A percentile compares a stretch with the other conserved stretches of the same genome.
Conservation (phyloP, 92 coral and sea anemone species). For the Parazoanthus darwini region DNA sequence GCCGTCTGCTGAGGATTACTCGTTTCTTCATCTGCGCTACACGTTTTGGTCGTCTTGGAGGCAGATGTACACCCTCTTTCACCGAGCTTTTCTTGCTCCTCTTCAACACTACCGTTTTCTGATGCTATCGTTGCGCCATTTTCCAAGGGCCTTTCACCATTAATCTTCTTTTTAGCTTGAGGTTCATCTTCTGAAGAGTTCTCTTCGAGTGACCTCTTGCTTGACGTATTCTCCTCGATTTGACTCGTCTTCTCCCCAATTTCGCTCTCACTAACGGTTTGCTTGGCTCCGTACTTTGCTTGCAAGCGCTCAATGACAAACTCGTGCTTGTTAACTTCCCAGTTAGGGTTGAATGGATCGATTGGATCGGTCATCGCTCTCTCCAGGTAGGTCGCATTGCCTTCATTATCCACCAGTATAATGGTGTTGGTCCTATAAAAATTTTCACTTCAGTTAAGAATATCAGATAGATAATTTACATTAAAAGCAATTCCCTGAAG, state of each 20-base stretch:
- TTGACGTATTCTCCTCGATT: background rate
- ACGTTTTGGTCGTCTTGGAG: background rate
- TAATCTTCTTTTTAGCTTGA: background rate
- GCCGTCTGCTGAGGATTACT: background rate
- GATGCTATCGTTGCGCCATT: background rate
- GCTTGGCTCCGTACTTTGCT: background rate
- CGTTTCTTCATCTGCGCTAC: background rate
- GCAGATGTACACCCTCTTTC: background rate
- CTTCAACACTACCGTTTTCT: background rate
- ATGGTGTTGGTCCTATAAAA: conserved; percentile 47
- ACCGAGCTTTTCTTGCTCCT: background rate
- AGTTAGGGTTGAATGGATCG: conserved; percentile 27
- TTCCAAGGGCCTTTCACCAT: background rate
- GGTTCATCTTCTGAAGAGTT: background rate
- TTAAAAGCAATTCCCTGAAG: no score
- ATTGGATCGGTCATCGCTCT: conserved; percentile 45
- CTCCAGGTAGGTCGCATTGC: conserved; percentile 52
- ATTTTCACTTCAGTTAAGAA: background rate
- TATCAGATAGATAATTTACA: no score
- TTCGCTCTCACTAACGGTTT: background rate
- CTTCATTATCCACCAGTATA: conserved; percentile 44
- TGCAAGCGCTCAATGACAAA: conserved; percentile 35
- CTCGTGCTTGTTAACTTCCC: conserved; percentile 40
- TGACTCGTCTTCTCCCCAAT: background rate
- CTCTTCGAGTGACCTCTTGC: background rate